These are phyloP conservation scores for Aethes cnicana DNA, from an alignment of 2,888 invertebrate species.

Conservation along the genomic window DNA sequence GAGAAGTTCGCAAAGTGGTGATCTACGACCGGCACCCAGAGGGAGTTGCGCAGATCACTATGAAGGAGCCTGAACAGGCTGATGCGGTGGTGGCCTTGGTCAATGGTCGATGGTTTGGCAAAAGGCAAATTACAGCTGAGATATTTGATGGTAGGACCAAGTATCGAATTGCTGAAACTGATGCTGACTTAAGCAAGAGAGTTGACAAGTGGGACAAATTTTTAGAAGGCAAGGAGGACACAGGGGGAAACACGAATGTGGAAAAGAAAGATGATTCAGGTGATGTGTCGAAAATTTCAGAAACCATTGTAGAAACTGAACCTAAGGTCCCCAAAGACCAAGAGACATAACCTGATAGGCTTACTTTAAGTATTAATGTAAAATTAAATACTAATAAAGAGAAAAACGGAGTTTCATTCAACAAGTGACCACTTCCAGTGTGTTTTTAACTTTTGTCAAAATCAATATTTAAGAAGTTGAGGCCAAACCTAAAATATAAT, in stretches of 20 bases:
- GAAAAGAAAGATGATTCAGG: too few species aligned
- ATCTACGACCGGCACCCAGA: slow-evolving; percentile 96
- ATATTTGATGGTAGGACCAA: slow-evolving; percentile 98
- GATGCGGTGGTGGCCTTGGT: slow-evolving; percentile 93
- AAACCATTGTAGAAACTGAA: slow-evolving; percentile 32
- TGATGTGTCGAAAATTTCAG: too few species aligned
- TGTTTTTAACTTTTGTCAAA: too few species aligned
- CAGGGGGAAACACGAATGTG: too few species aligned
- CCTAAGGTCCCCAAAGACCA: slow-evolving; percentile 11
- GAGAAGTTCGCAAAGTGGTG: slow-evolving; percentile 94
- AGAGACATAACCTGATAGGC: not conserved
- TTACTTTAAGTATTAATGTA: slow-evolving; percentile 21
- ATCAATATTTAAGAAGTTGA: too few species aligned
- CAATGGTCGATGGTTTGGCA: slow-evolving; percentile 95
- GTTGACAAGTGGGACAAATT: slow-evolving; percentile 94
- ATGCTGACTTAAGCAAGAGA: slow-evolving; percentile 90
- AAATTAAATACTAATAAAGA: slow-evolving; percentile 1
- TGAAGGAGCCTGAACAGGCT: slow-evolving; percentile 94
- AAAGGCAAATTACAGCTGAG: slow-evolving; percentile 91
- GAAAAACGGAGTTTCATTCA: not conserved
- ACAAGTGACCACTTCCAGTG: too few species aligned
- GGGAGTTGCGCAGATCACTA: slow-evolving; percentile 95
- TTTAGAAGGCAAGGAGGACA: slow-evolving; percentile 84
- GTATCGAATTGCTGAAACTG: slow-evolving; percentile 94
- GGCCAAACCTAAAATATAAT: too few species aligned